Conservation (phyloP, 2,888 invertebrate genomes). For the Sminthurides aquaticus region DNA sequence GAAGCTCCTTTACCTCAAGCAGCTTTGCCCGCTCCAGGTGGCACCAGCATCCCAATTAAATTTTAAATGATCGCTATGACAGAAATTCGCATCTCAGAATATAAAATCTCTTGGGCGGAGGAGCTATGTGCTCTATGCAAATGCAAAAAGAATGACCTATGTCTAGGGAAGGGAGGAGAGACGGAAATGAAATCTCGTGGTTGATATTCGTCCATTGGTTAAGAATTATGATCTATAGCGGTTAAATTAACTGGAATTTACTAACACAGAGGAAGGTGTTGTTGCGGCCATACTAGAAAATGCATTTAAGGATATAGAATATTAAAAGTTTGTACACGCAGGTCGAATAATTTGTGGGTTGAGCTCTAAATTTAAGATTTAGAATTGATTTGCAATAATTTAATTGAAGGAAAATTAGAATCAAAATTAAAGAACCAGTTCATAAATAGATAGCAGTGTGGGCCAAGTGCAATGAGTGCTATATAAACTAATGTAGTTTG, state of each 20-base stretch:
- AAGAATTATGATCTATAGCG: neutral
- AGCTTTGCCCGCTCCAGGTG: slow-evolving; percentile 22
- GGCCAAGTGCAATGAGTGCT: no score
- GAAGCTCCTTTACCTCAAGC: slow-evolving; percentile 80
- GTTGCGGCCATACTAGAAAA: neutral
- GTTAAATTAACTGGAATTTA: neutral
- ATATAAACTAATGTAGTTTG: no score
- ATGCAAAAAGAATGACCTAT: no score
- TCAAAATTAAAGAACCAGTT: no score
- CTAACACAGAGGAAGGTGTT: neutral
- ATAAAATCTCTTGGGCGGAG: no score
- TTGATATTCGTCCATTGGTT: neutral
- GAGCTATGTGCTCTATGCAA: no score
- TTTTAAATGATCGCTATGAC: slow-evolving; percentile 13
- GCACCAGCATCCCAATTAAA: slow-evolving; percentile 18
- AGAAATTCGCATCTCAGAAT: neutral
- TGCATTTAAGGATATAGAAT: neutral
- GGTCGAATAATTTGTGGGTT: neutral
- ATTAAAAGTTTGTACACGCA: neutral
- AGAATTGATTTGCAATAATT: neutral
- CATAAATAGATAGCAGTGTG: no score
- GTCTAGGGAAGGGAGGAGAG: no score
- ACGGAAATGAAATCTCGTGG: neutral
- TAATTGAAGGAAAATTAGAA: neutral
- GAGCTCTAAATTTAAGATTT: neutral